Base-by-base conservation (phyloP, 2,888 invertebrate genomes). In the Piscicola geometra region DNA sequence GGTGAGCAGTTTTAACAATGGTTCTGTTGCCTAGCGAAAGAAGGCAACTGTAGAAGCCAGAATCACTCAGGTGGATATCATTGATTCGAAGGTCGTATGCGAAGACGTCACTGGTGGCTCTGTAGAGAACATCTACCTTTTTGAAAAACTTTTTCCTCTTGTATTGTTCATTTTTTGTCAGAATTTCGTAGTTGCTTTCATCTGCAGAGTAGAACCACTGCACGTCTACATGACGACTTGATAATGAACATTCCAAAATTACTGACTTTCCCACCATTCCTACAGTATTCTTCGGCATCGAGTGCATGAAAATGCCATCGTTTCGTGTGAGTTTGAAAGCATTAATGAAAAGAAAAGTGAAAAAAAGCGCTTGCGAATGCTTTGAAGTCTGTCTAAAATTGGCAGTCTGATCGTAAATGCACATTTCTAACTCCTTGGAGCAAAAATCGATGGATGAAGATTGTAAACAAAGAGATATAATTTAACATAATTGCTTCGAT, bases 141-240 rank as follows among this genome's bases (percentile, higher is more conserved):
- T 56, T 56, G 60, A 56, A 56, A 56, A 56, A 56, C n/a, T 18
- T 25, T 21, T 56, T 56, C 3, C 60, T 9, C n/a, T 56, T 56
- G 60, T 25, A 56, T n/a, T 56, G 60, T 5, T 15, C n/a, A n/a
- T 56, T 56, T 56, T 56, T 56, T 5, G 60, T 56, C 3, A 56
- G 60, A 56, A 56, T 56, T 56, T 56, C 60, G n/a, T 56, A 15
- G 25, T 56, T 56, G 21, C 25, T 5, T 56, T 21, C 60, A 21
- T 56, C 60, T 5, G n/a, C n/a, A 56, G 60, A 56, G 25, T 56
- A 56, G 25, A 25, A 56, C 60, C 60, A 56, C 60, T 56, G 60
- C 25, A 56, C 60, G 60, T 56, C 60, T 5, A 56, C 60, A 21
- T 5, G 3, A 18, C 60, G 3, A 25, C n/a, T 5, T 18, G 60